phyloP scores from a whole-genome alignment of 1,140 invertebrate genomes.

The Pseudomyrmex dendroicus region DNA sequence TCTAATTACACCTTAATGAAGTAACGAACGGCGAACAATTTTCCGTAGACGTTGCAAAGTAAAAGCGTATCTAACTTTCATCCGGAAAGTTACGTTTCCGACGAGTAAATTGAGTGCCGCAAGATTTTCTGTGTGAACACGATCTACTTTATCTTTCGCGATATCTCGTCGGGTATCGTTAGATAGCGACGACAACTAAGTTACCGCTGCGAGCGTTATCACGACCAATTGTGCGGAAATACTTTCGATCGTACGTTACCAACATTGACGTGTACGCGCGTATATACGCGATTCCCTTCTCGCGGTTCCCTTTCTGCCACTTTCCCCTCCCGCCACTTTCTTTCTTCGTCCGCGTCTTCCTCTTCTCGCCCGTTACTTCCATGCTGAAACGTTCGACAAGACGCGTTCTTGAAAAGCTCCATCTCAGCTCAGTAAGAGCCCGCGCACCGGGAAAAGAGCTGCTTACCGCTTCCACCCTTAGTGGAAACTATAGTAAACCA shows the following conservation, averaged over 20 bases:
- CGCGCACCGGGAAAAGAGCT: conserved; percentile 57
- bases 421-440: conserved; percentile 54
- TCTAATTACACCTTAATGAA: conserved; percentile 1
- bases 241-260: conserved; percentile 49
- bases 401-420: conserved; percentile 63
- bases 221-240: conserved; percentile 57
- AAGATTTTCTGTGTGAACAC: conserved; percentile 39
- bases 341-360: neutral
- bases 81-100: neutral
- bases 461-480: conserved; percentile 55
- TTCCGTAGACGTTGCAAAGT: neutral
- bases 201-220: conserved; percentile 50
- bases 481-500: conserved; percentile 61
- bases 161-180: conserved; percentile 43
- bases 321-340: neutral
- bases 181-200: conserved; percentile 57
- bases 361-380: conserved; percentile 31
- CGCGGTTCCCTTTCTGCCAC: neutral
- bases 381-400: conserved; percentile 61
- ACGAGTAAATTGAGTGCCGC: neutral
- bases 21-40: neutral
- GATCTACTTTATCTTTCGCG: conserved; percentile 42
- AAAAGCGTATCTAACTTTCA: neutral
- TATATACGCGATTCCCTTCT: neutral
- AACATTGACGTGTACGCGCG: conserved; percentile 43